Evolutionary conservation across 2,113 vertebrate species (phyloP).

Genomic region (Paracanthobrama guichenoti): DNA sequence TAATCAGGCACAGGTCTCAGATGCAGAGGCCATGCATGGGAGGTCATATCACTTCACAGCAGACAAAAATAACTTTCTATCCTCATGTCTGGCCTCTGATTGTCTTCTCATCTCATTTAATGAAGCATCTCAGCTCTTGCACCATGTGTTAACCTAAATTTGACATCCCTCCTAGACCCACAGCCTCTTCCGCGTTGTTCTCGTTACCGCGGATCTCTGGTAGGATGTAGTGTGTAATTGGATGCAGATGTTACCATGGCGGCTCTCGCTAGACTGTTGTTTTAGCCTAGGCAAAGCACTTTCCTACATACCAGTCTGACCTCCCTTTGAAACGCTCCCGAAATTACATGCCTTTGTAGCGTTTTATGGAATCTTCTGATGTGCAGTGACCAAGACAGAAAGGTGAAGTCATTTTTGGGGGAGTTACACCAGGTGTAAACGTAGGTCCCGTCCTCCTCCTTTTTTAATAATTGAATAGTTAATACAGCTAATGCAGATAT

Average conservation of each 20-base stretch:
- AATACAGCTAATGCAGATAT: constrained; percentile 50
- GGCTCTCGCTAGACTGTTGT: constrained; percentile 84
- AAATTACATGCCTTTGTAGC: constrained; percentile 85
- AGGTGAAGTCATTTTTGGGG: constrained; percentile 51
- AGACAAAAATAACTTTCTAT: constrained; percentile 15
- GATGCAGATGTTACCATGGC: constrained; percentile 83
- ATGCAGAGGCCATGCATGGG: not conserved
- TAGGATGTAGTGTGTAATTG: constrained; percentile 89
- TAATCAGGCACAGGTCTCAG: constrained; percentile 19
- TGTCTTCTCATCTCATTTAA: constrained; percentile 58
- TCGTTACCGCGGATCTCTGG: constrained; percentile 77
- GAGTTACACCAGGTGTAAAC: constrained; percentile 41
- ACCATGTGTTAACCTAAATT: constrained; percentile 73
- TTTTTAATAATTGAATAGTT: constrained; percentile 55
- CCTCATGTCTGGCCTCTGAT: not conserved
- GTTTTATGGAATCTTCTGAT: constrained; percentile 73
- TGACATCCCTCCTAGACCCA: constrained; percentile 80
- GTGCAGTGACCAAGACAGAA: constrained; percentile 58
- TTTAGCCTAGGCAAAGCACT: constrained; percentile 84
- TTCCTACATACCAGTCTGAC: constrained; percentile 85
- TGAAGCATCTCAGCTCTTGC: constrained; percentile 71
- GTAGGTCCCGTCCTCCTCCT: constrained; percentile 34
- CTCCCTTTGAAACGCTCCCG: constrained; percentile 86
- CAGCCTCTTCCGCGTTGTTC: constrained; percentile 75
- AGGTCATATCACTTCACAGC: constrained; percentile 17